phyloP scores from a whole-genome alignment of 1,140 invertebrate species.

The Lepidurus apus region DNA sequence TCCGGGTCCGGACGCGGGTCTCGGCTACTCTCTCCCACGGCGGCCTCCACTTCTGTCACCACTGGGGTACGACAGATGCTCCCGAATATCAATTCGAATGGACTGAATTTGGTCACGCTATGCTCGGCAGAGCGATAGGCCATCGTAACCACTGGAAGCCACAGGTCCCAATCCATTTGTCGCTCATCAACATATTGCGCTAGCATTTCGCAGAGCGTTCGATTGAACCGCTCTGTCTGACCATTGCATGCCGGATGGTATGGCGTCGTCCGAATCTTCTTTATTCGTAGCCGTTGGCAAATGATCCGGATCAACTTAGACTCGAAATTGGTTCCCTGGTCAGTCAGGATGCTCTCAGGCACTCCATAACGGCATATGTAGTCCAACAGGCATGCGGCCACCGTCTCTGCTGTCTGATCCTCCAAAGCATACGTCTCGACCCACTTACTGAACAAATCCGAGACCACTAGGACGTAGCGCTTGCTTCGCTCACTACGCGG shows the following conservation, averaged over 20 bases:
- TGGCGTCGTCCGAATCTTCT: slow-evolving; percentile 36
- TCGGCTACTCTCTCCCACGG: background rate
- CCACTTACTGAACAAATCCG: slow-evolving; percentile 14
- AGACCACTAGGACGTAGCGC: slow-evolving; percentile 23
- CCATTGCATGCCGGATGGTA: slow-evolving; percentile 37
- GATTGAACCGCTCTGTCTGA: slow-evolving; percentile 39
- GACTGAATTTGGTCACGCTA: slow-evolving; percentile 15
- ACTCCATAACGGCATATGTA: slow-evolving; percentile 35
- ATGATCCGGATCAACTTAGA: slow-evolving; percentile 35
- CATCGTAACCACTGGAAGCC: background rate
- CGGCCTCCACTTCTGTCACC: background rate
- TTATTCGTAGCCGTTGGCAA: slow-evolving; percentile 34
- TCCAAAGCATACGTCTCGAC: background rate
- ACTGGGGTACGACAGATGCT: background rate
- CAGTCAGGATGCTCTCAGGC: slow-evolving; percentile 38
- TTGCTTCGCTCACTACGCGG: background rate
- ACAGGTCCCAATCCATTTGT: slow-evolving; percentile 20
- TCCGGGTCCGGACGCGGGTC: background rate
- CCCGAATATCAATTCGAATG: slow-evolving; percentile 30
- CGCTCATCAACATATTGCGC: slow-evolving; percentile 23
- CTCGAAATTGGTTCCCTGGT: slow-evolving; percentile 36
- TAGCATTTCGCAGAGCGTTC: slow-evolving; percentile 39
- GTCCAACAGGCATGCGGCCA: slow-evolving; percentile 7
- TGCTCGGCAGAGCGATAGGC: slow-evolving; percentile 8
- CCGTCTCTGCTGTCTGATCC: slow-evolving; percentile 19